Base-by-base conservation (phyloP, 2,888 invertebrate species). In the Apomyelois bistriatella region DNA sequence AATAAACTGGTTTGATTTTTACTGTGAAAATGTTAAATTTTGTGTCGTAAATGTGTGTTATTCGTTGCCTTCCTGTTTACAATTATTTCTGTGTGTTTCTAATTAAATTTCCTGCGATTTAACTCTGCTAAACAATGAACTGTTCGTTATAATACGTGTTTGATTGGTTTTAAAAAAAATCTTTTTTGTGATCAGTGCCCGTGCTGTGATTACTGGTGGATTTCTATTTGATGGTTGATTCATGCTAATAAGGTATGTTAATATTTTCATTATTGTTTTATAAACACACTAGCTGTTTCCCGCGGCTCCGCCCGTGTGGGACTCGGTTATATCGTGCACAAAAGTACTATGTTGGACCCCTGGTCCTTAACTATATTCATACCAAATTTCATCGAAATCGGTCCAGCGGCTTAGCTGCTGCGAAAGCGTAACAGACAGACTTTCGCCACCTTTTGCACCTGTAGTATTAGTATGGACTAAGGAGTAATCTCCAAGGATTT, bases 11-110 rank as follows among this genome's bases (percentile, higher is more conserved):
- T 8, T 22, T n/a, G n/a, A n/a, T n/a, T 32, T 12, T 40, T 37
- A 13, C 42, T 50, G 38, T 55, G 46, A 52, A 36, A 58, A 53
- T 52, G 57, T 57, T 53, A 52, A n/a, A 38, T 53, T 55, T 46
- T n/a, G 46, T 46, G 46, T 46, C 32, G 46, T 32, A 32, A 46
- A 28, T 43, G 43, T 13, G 13, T 30, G 46, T 46, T 46, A 46
- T 64, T 65, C 55, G 61, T 54, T 32, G 10, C 64, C 65, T 69
- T 77, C 76, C 75, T 76, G 76, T 74, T 72, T 73, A 66, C 61
- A 57, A 62, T 64, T 64, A 60, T 59, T 54, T 60, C 59, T 56
- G 64, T 66, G 70, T 65, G 63, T 59, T 58, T 62, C 65, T 54
- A 52, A 47, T 48, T 59, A 42, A 46, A 62, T 62, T 70, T 66